Evolutionary conservation across 2,888 invertebrate species (phyloP).

Genomic region (Melieria picta): DNA sequence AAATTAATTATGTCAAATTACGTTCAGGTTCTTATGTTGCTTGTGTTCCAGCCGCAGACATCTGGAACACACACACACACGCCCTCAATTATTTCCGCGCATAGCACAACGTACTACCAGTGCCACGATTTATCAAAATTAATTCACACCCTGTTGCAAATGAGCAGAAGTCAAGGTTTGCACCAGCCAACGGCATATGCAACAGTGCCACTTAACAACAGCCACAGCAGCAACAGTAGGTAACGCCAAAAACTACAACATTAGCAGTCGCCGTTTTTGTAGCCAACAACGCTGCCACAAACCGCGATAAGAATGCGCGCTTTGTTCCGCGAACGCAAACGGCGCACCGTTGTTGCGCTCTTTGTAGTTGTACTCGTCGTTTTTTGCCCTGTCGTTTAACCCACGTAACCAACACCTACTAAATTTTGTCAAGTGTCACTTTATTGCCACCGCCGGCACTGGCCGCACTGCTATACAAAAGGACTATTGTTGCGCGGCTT

Average conservation of each 20-base stretch:
- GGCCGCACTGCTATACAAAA: conserved; percentile 20
- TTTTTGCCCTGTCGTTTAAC: not conserved
- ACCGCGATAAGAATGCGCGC: conserved; percentile 10
- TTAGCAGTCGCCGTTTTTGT: no score
- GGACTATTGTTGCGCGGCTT: conserved; percentile 18
- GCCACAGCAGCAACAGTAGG: conserved; percentile 17
- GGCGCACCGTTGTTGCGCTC: not conserved
- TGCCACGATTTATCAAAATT: conserved; percentile 26
- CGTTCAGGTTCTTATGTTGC: no score
- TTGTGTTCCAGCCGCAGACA: no score
- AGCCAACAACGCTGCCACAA: no score
- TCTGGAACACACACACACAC: no score
- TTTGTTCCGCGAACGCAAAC: not conserved
- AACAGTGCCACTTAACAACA: conserved; percentile 33
- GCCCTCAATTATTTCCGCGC: not conserved
- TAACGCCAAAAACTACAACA: conserved; percentile 4
- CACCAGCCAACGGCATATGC: conserved; percentile 43
- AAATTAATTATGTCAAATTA: no score
- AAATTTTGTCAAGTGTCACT: conserved; percentile 35
- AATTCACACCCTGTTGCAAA: conserved; percentile 27
- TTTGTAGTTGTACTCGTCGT: not conserved
- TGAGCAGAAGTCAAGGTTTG: conserved; percentile 45
- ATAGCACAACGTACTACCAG: conserved; percentile 14
- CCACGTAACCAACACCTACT: conserved; percentile 45
- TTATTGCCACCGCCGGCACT: conserved; percentile 24